These are phyloP conservation scores for Odontamblyopus rebecca DNA, from an alignment of 2,797 vertebrate species.

Conservation along the genomic window DNA sequence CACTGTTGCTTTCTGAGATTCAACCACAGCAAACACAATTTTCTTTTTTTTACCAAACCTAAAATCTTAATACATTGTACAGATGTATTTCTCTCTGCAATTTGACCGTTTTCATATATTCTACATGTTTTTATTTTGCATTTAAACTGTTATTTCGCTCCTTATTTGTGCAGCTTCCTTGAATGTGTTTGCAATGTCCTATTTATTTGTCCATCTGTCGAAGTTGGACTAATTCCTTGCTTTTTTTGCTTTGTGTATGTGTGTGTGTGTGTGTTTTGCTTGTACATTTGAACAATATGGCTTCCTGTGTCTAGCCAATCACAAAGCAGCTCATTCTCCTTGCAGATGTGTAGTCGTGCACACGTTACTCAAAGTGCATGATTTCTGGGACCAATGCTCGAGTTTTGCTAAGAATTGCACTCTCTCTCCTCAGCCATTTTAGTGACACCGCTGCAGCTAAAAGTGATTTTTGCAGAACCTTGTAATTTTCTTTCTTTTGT, in stretches of 20 bases:
- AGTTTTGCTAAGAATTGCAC: constrained; percentile 17
- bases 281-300: constrained; percentile 8
- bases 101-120: constrained; percentile 6
- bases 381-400: constrained; percentile 63
- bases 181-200: constrained; percentile 70
- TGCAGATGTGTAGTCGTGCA: constrained; percentile 34
- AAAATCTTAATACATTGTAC: constrained; percentile 26
- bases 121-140: constrained; percentile 8
- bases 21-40: constrained; percentile 14
- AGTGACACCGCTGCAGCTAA: constrained; percentile 40
- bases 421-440: constrained; percentile 27
- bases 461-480: constrained; percentile 36
- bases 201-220: constrained; percentile 61
- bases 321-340: constrained; percentile 32
- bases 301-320: constrained; percentile 20
- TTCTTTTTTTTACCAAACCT: constrained; percentile 61
- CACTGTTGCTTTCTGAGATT: constrained; percentile 49
- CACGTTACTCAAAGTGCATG: constrained; percentile 45
- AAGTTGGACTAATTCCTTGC: constrained; percentile 48
- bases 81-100: constrained; percentile 33
- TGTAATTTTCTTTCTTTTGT: constrained; percentile 42
- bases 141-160: constrained; percentile 10
- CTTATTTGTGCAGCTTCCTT: constrained; percentile 41
- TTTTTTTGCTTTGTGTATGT: constrained; percentile 30
- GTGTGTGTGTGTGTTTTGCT: constrained; percentile 46